Evolutionary conservation across 2,113 vertebrate species (phyloP), one percentile per base, ranked within the genome.

Genomic region (Nyctereutes procyonoides): DNA sequence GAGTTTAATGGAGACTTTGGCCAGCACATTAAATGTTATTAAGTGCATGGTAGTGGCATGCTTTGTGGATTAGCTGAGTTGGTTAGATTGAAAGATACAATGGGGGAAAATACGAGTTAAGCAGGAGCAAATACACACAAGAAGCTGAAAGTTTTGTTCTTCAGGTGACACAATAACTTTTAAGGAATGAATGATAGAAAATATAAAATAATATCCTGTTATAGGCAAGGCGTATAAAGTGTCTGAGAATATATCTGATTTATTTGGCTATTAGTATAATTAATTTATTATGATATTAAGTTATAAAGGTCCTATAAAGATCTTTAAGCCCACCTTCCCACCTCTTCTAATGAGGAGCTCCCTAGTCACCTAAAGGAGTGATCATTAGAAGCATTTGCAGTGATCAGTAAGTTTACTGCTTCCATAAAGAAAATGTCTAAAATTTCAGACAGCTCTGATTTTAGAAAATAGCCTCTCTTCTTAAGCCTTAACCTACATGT

Each of bases 1-100:
- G 55, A 71, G 38, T 88, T 97, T 97, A 97, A 94, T 96, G 95
- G 97, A 96, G 60, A 88, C 77, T 92, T 96, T 98, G 90, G 94
- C 92, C 71, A 90, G 76, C n/a, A 67, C 55, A 60, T 38, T 84
- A 76, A 86, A 60, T 62, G 76, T 77, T 81, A 88, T 76, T 94
- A 82, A 96, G 77, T 93, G 81, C 77, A 55, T 79, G 85, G 48
- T 55, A 79, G 48, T 93, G 56, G 76, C n/a, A 48, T 79, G 71
- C 69, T 91, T 55, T 24, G 84, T 83, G 20, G 26, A 90, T 95
- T 87, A 90, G 94, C 87, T 95, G 74, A 94, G 76, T 28, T 95
- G 85, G 38, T 95, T 92, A 81, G 67, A 87, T 51, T 62, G 65
- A 65, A 93, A 60, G 13, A 93, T 65, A 79, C 22, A 8, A 77